Percentiles rank a stretch among this genome's conserved stretches.
Conservation (phyloP, 2,888 invertebrate genomes). For the Cynaeus angustus region DNA sequence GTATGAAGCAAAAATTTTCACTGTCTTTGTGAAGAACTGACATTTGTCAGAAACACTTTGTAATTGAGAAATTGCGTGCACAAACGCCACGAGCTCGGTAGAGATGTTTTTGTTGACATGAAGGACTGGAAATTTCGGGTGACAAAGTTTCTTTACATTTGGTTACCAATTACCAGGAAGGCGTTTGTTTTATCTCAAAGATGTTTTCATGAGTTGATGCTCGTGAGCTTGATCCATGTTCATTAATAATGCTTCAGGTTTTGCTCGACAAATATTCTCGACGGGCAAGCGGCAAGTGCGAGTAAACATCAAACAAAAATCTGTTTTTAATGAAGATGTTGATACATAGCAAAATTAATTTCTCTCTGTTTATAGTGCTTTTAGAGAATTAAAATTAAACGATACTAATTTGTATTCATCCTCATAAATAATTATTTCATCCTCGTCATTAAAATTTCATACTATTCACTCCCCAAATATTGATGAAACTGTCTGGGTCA, state of each 20-base stretch:
- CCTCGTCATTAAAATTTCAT: constrained; percentile 2
- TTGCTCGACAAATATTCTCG: not conserved
- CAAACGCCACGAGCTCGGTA: constrained; percentile 3
- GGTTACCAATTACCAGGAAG: constrained; percentile 19
- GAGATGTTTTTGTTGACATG: constrained; percentile 28
- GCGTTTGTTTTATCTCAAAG: constrained; percentile 14
- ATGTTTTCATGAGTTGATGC: not conserved
- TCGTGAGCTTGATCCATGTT: not conserved
- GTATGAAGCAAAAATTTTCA: constrained; percentile 14
- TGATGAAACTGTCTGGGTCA: constrained; percentile 21
- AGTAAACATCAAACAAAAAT: not conserved
- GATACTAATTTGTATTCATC: constrained; percentile 9
- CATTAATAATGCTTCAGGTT: no score
- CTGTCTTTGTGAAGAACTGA: constrained; percentile 2
- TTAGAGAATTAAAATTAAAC: not conserved
- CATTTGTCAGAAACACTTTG: constrained; percentile 23
- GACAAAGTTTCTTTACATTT: constrained; percentile 36
- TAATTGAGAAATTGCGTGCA: constrained; percentile 28
- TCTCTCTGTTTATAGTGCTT: not conserved
- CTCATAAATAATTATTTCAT: constrained; percentile 8
- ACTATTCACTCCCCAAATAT: constrained; percentile 1
- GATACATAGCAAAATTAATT: not conserved
- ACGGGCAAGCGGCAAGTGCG: not conserved
- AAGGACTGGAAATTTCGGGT: constrained; percentile 3
- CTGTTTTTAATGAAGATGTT: not conserved